Evolutionary conservation across 2,888 invertebrate species (phyloP).

Genomic region (Ischnus inquisitorius): DNA sequence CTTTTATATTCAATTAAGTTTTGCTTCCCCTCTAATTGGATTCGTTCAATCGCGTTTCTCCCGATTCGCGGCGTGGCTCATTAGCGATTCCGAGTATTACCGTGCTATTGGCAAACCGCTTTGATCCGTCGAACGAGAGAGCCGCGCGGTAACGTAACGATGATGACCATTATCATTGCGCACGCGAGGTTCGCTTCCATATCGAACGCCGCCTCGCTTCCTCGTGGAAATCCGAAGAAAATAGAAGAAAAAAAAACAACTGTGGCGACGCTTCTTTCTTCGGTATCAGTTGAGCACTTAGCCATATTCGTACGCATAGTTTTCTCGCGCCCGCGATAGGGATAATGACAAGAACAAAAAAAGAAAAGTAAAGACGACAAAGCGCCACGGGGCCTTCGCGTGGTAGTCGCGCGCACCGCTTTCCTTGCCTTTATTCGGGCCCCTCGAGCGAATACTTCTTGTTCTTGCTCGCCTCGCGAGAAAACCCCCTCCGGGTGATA

Average conservation of each 20-base stretch:
- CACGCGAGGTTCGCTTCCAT: slow-evolving; percentile 56
- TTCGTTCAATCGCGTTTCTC: slow-evolving; percentile 61
- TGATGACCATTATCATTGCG: slow-evolving; percentile 47
- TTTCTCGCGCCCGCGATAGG: slow-evolving; percentile 26
- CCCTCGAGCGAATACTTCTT: slow-evolving; percentile 59
- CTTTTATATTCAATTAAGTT: slow-evolving; percentile 59
- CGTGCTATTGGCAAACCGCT: slow-evolving; percentile 41
- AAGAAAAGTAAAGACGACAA: slow-evolving; percentile 32
- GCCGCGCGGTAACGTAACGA: slow-evolving; percentile 17
- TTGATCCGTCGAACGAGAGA: slow-evolving; percentile 58
- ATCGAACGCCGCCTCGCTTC: slow-evolving; percentile 40
- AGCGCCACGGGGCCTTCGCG: slow-evolving; percentile 42
- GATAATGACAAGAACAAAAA: slow-evolving; percentile 19
- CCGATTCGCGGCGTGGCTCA: slow-evolving; percentile 41
- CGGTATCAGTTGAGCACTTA: slow-evolving; percentile 56
- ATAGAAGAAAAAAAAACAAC: slow-evolving; percentile 8
- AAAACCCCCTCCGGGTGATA: slow-evolving; percentile 68
- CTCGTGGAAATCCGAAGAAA: slow-evolving; percentile 59
- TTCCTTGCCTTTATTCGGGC: slow-evolving; percentile 73
- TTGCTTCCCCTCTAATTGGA: slow-evolving; percentile 61
- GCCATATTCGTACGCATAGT: slow-evolving; percentile 55
- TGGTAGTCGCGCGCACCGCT: neutral
- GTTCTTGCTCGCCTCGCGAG: slow-evolving; percentile 52
- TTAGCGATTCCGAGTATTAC: slow-evolving; percentile 65
- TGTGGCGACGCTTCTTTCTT: slow-evolving; percentile 29